Percentiles rank a stretch among this genome's conserved stretches.
These are phyloP conservation scores for Macrosteles quadrilineatus DNA, from an alignment of 1,140 invertebrate species.

Conservation along the genomic window DNA sequence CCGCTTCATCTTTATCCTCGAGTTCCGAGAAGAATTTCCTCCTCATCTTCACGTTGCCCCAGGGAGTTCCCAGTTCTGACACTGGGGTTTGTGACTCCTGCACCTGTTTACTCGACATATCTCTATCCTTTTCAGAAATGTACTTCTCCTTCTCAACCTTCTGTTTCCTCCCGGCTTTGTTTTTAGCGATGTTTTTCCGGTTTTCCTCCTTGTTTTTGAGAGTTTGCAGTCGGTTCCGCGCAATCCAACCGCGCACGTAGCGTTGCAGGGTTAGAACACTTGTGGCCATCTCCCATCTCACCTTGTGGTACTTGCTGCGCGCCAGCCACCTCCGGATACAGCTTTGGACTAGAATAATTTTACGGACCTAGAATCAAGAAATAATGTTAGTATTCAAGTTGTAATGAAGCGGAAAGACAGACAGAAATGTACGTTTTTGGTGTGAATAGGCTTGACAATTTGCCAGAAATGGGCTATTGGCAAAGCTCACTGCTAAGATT, in stretches of 20 bases:
- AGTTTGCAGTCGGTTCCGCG: constrained; percentile 45
- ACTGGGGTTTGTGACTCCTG: neutral
- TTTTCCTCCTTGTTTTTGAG: constrained; percentile 20
- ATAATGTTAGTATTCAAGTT: too few relatives aligned
- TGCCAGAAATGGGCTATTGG: too few relatives aligned
- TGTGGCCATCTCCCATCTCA: constrained; percentile 62
- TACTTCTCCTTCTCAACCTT: constrained; percentile 6
- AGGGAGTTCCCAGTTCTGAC: constrained; percentile 23
- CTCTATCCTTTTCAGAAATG: constrained; percentile 4
- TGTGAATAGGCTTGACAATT: too few relatives aligned
- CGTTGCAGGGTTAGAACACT: constrained; percentile 67
- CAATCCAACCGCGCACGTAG: constrained; percentile 67
- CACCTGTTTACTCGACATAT: neutral
- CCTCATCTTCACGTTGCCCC: constrained; percentile 42
- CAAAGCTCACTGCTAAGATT: too few relatives aligned
- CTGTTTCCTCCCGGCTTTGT: constrained; percentile 16
- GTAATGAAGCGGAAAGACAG: too few relatives aligned
- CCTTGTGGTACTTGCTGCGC: constrained; percentile 52
- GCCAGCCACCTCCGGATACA: constrained; percentile 72
- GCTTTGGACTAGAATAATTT: constrained; percentile 71
- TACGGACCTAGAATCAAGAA: too few relatives aligned
- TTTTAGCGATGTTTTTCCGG: constrained; percentile 8
- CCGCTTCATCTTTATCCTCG: constrained; percentile 55
- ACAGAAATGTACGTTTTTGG: too few relatives aligned
- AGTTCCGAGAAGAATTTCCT: constrained; percentile 45